Evolutionary conservation across 2,888 invertebrate genomes (phyloP), one percentile per base, ranked within the genome.

Genomic region (Petrophora chlorosata): DNA sequence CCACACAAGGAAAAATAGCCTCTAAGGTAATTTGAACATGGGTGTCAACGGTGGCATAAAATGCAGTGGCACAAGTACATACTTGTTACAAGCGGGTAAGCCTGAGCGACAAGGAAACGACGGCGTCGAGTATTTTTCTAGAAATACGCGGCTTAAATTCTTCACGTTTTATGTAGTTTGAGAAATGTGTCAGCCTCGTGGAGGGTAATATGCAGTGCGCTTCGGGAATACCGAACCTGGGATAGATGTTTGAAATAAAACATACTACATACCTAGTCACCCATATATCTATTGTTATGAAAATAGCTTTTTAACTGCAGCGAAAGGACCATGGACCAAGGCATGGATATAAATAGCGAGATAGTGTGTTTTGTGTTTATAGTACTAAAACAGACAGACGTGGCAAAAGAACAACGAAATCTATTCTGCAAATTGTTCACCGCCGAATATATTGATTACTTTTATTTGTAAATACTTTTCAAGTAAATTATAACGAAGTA

Each of bases 21-120:
- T n/a, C 23, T 32, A 55, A 49, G 9, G 3, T 2, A 3, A 3
- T 25, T 3, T 1, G 25, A 7, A 10, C 10, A 25, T 3, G 10
- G 10, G 25, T 25, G 5, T 9, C 10, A 13, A 1, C 15, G 25
- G 2, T 2, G 8, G 53, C 5, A 15, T 3, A 23, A 48, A 4
- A 9, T 13, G 3, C 14, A 12, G 17, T 50, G 30, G 56, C 23
- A 25, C 23, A 59, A 53, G 41, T 62, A 54, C 61, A 56, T 64
- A 67, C 63, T 67, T 62, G 64, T 70, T 53, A 59, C 63, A 53
- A 57, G 40, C 55, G 59, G 63, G 53, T 61, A 58, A 56, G 59
- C 53, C 53, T 49, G 56, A 56, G 56, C 63, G 62, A 56, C 57
- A 64, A 67, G 67, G 64, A 60, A 66, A 65, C 61, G 67, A 62